Evolutionary conservation across 2,113 vertebrate species (phyloP), one percentile per base, ranked within the genome.

Genomic region (Sardina pilchardus): DNA sequence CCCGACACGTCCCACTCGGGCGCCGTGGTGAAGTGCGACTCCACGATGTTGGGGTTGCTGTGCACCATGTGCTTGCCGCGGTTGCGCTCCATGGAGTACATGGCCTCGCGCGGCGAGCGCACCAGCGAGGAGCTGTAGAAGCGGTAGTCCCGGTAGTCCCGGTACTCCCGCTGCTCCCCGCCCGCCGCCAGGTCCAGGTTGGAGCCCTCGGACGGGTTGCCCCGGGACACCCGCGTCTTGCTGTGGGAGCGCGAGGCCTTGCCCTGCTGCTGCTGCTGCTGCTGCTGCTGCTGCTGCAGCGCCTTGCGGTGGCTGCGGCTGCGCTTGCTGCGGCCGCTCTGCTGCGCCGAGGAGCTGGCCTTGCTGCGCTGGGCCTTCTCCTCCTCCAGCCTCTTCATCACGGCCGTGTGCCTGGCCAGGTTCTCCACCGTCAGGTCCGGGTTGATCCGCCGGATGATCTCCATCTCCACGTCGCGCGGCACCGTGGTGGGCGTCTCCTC

Each of bases 1-100:
- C 97, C 98, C 2, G 98, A 99, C 82, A 99, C 98, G 0, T 99
- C 98, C 98, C 98, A 99, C 88, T 99, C 98, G 0, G 98, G 98
- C 0, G 98, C 97, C 90, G 98, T 96, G n/a, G 98, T 98, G 90
- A 98, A 96, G 86, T 98, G 97, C 47, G 98, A 96, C 91, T 99
- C 98, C 0, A 99, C 95, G 88, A 98, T 95, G 83, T 96, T 98
- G 24, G 97, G 95, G 92, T 94, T 99, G 93, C 97, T 97, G 83
- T 98, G 97, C 88, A 97, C 96, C 86, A 99, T 94, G 90, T 98
- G 97, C 90, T 97, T 98, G n/a, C 98, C 97, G 6, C 94, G 89
- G 47, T 97, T 97, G 78, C 97, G 96, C 81, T 98, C 98, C 88
- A 97, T 95, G 87, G 97, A 97, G 91, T 97, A 96, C 85, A 96